Conservation (phyloP, 2,797 vertebrate species). For the Alectoris magna region DNA sequence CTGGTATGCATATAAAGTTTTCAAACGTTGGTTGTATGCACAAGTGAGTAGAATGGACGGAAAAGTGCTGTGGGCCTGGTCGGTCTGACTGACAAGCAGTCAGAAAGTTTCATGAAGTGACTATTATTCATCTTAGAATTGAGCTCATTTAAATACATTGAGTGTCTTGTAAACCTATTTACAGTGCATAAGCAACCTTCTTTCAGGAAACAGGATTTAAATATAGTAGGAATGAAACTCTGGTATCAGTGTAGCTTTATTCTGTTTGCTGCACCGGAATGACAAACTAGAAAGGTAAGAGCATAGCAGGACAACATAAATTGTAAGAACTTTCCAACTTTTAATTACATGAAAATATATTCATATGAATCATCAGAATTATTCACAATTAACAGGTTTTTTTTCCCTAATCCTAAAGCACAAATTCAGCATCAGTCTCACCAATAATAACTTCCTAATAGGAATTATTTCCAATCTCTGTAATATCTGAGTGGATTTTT, state of each 20-base stretch:
- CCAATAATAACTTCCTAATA: neutral
- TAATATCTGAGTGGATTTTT: neutral
- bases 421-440: neutral
- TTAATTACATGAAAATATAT: neutral
- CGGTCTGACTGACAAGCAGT: neutral
- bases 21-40: neutral
- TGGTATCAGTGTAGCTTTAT: neutral
- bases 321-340: neutral
- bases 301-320: neutral
- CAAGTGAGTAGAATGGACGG: neutral
- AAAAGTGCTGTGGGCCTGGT: neutral
- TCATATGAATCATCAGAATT: neutral
- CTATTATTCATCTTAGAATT: neutral
- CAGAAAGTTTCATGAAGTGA: neutral
- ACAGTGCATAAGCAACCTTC: neutral
- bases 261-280: neutral
- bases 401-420: neutral
- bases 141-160: neutral
- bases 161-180: neutral
- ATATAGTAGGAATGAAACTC: neutral
- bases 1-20: neutral
- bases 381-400: neutral
- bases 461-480: neutral
- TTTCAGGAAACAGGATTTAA: neutral
- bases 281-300: neutral